Base-by-base conservation (phyloP, 2,113 vertebrate genomes). In the Aptenodytes forsteri region DNA sequence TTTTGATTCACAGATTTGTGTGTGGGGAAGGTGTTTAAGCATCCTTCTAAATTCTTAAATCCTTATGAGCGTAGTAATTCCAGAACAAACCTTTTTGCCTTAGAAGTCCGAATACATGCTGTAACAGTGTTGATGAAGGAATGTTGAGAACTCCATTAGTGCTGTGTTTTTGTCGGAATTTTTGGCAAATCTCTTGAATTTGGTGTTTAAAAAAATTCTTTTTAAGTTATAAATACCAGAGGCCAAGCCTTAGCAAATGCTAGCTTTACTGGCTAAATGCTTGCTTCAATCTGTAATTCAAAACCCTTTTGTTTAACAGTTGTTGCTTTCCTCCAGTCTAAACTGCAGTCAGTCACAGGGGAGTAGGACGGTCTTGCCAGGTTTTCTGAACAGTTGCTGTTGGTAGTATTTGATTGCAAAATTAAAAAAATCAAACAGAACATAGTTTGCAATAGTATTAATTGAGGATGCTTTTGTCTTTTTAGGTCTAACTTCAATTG, bases 191-290 rank as follows among this genome's bases (percentile, higher is more conserved):
- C 16, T 70, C 16, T 52, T 89, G 10, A 66, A 69, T 72, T 52
- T 52, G 10, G 2, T 56, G 6, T 13, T 92, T 25, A 40, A 71
- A 62, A 59, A 44, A 30, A 4, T 3, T 1, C 1, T 17, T 64
- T 26, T 2, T 0, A 61, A 38, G 11, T 58, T 75, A 52, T 40
- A 67, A 79, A 30, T 61, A 80, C 10, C 0, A 0, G 49, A 67
- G 23, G 14, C 46, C 22, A 59, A 55, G 36, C 67, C 30, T 80
- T 32, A 44, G 16, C 29, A 83, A 78, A 44, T 67, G 17, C 13
- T 54, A 18, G 13, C 49, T 70, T 77, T 42, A 11, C 30, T 83
- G 54, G 16, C 46, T 73, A 54, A 73, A 29, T 49, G 4, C 13
- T 88, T 90, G 11, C 16, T 70, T 76, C 23, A 21, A 9, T 38